Percentiles rank a stretch among this genome's conserved stretches.
Evolutionary conservation across 1,140 invertebrate species (phyloP).

Genomic region (Lepidurus apus): DNA sequence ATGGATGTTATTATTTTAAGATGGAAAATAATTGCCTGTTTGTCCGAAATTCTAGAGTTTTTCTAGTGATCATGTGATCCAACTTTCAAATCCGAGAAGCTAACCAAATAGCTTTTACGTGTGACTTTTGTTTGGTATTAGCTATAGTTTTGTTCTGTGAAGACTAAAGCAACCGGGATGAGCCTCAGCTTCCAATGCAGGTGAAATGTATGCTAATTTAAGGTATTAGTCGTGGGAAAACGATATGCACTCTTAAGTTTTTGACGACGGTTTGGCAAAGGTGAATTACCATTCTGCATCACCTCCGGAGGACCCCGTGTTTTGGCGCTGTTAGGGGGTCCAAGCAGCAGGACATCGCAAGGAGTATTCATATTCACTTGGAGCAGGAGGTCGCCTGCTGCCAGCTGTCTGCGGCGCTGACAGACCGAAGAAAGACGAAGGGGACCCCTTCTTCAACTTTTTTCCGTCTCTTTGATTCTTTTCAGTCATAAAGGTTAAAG

Average conservation of each 20-base stretch:
- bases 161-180: not conserved
- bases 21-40: not conserved
- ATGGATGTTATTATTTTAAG: not conserved
- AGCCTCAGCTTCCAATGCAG: not conserved
- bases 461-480: constrained; percentile 1
- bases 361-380: not conserved
- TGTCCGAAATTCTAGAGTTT: not conserved
- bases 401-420: constrained; percentile 2
- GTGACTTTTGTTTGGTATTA: not conserved
- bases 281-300: not conserved
- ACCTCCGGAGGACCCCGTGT: not conserved
- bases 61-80: not conserved
- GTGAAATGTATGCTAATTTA: not conserved
- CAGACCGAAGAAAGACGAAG: constrained; percentile 7
- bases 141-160: not conserved
- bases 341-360: not conserved
- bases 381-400: constrained; percentile 12
- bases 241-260: not conserved
- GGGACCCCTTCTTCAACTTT: not conserved
- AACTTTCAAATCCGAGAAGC: not conserved
- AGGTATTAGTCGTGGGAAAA: not conserved
- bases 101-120: not conserved
- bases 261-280: not conserved
- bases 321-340: not conserved
- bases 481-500: constrained; percentile 6